A percentile compares a stretch with the other conserved stretches of the same genome.
These are phyloP conservation scores for Montipora cactus DNA, from an alignment of 64 coral and sea anemone genomes.

Conservation along the genomic window DNA sequence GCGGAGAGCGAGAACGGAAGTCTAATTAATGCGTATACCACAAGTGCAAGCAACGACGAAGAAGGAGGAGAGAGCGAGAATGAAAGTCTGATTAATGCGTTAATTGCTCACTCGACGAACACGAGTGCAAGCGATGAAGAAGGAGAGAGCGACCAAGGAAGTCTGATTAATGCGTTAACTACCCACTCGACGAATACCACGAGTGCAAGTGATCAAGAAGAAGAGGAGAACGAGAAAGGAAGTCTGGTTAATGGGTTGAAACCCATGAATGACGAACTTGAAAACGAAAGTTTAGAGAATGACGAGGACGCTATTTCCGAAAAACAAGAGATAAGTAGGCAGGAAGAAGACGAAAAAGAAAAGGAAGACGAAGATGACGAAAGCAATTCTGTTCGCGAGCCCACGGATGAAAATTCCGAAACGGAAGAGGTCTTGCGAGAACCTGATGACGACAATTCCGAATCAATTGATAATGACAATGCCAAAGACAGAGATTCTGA, in stretches of 20 bases:
- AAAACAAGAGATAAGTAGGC: conserved; percentile 8
- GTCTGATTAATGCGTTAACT: background rate
- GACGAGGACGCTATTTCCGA: background rate
- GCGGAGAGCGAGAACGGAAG: background rate
- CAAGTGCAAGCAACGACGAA: background rate
- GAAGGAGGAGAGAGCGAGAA: background rate
- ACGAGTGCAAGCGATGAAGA: too few relatives aligned
- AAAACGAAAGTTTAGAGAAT: background rate
- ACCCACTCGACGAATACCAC: background rate
- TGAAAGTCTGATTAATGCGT: background rate
- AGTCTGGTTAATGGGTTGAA: background rate
- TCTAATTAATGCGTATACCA: background rate
- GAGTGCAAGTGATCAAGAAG: background rate
- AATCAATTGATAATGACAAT: background rate
- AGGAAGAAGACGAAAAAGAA: background rate
- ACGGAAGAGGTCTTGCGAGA: background rate
- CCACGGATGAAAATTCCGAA: background rate
- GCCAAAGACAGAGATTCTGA: background rate
- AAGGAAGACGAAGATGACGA: background rate
- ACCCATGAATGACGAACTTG: background rate
- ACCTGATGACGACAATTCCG: background rate
- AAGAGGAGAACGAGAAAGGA: background rate
- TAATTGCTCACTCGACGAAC: too few relatives aligned
- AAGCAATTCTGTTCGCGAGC: background rate
- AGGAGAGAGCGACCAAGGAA: too few relatives aligned